A percentile compares a stretch with the other conserved stretches of the same genome.
Conservation (phyloP, 2,888 invertebrate species). For the Reticulitermes lucifugus region DNA sequence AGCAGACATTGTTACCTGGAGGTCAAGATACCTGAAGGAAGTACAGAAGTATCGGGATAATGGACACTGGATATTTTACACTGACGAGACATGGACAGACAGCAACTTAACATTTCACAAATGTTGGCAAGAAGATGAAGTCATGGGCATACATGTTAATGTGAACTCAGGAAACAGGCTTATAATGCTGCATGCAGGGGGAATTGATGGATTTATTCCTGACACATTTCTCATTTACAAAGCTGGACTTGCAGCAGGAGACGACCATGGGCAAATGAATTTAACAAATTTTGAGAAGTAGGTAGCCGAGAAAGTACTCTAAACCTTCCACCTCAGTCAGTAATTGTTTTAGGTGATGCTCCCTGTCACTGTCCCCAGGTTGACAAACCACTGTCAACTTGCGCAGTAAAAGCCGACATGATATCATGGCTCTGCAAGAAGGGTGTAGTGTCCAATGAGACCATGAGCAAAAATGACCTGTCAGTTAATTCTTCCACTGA, state of each 20-base stretch:
- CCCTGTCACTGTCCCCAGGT: neutral
- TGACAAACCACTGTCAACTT: neutral
- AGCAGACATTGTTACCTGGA: neutral
- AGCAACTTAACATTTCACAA: slow-evolving; percentile 24
- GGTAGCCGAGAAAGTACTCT: neutral
- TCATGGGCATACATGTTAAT: neutral
- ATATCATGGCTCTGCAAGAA: too few relatives aligned
- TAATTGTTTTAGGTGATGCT: neutral
- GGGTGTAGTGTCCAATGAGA: too few relatives aligned
- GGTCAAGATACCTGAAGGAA: slow-evolving; percentile 5
- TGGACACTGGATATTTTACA: slow-evolving; percentile 5
- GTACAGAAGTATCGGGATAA: neutral
- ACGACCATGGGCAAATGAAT: slow-evolving; percentile 21
- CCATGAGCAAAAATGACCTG: too few relatives aligned
- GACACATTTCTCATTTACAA: neutral
- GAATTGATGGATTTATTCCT: neutral
- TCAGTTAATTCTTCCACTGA: too few relatives aligned
- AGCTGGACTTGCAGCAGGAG: neutral
- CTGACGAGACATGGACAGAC: slow-evolving; percentile 5
- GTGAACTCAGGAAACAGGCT: neutral
- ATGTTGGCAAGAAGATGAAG: slow-evolving; percentile 14
- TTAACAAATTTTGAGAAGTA: slow-evolving; percentile 2
- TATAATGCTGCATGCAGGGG: neutral
- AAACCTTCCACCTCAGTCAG: neutral
- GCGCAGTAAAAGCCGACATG: too few relatives aligned